These are phyloP conservation scores for Machimus rusticus DNA, from an alignment of 2,888 invertebrate species.

Conservation along the genomic window DNA sequence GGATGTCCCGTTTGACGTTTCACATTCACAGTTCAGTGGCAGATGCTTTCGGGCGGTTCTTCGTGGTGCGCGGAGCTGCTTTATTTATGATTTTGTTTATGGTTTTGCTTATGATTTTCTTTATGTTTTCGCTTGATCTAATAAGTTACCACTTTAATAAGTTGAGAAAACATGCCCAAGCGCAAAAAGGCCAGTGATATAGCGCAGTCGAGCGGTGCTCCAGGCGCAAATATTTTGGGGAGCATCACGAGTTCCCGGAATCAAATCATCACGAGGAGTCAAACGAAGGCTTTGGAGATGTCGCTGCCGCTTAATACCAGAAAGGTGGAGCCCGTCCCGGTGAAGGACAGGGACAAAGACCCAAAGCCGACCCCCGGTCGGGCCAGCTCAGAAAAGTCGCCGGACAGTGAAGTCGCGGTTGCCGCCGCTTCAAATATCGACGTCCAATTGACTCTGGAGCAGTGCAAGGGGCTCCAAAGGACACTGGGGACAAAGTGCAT, in stretches of 20 bases:
- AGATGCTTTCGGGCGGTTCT: too few relatives aligned
- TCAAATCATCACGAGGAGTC: not conserved
- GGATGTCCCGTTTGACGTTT: too few relatives aligned
- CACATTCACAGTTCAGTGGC: too few relatives aligned
- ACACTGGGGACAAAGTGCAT: slow-evolving; percentile 56
- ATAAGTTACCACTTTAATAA: not conserved
- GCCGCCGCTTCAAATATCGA: not conserved
- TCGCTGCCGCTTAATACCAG: not conserved
- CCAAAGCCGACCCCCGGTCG: not conserved
- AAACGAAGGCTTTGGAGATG: not conserved
- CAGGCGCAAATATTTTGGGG: not conserved
- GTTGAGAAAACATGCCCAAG: not conserved
- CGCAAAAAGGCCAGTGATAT: not conserved
- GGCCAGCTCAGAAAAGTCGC: not conserved
- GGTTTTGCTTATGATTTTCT: not conserved
- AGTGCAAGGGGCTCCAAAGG: not conserved
- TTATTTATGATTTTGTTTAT: too few relatives aligned
- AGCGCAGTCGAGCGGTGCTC: not conserved
- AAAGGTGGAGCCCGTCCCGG: not conserved
- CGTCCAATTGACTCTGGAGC: not conserved
- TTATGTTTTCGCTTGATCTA: not conserved
- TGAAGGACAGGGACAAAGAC: not conserved
- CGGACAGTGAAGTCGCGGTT: not conserved
- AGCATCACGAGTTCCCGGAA: not conserved
- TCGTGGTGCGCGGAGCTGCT: not conserved